Base-by-base conservation (phyloP, 2,888 invertebrate genomes). In the Lutraria lutraria region DNA sequence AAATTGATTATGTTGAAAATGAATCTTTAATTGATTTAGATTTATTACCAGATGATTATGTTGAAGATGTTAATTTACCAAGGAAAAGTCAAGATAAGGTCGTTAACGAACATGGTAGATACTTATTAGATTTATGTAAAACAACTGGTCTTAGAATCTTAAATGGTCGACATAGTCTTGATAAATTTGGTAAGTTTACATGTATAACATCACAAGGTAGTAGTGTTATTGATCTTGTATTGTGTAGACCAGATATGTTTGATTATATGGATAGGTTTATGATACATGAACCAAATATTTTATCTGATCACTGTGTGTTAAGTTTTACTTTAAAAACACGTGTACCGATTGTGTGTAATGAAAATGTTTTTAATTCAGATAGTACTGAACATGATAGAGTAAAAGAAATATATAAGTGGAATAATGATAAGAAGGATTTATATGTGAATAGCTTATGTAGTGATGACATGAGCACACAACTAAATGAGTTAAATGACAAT, bases 51-150 rank as follows among this genome's bases (percentile, higher is more conserved):
- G n/a, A n/a, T n/a, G n/a, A n/a, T n/a, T n/a, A n/a, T n/a, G 2
- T 25, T 3, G 12, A n/a, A 12, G 68, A 68, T 68, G n/a, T 68
- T 15, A 25, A 25, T 25, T 68, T 68, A 25, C 68, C 68, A 4
- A 68, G 68, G 29, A 68, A 68, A n/a, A 68, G 25, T 68, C 12
- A n/a, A 68, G 13, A 68, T 68, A 68, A 68, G 13, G 12, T 12
- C 12, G 68, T 68, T 6, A 68, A 68, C 25, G 68, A 68, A 68
- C 12, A 68, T 68, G 68, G 68, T 25, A 68, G 25, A 10, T n/a
- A n/a, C 21, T 68, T 68, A 68, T 68, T 68, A 68, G 68, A 68
- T 25, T 68, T 68, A n/a, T 68, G 68, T 68, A 68, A 68, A 68
- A 25, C n/a, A n/a, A 21, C 68, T 68, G 68, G 68, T n/a, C 25